These are phyloP conservation scores for Drosophila paramelanica DNA, from an alignment of 2,888 invertebrate genomes.

Conservation along the genomic window DNA sequence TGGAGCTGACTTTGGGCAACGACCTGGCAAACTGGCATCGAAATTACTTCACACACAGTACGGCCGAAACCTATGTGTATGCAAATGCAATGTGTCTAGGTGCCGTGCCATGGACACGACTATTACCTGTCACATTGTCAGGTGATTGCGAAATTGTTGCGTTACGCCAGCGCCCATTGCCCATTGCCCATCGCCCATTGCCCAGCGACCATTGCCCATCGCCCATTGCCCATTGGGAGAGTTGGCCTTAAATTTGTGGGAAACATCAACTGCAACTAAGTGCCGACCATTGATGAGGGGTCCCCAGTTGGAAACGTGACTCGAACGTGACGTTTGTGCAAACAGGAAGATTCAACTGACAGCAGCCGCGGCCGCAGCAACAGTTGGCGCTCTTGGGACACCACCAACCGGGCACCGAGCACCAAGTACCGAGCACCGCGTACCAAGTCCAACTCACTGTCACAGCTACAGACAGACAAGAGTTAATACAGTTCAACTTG, in stretches of 20 bases:
- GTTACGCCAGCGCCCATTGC: slow-evolving; percentile 68
- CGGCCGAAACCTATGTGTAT: slow-evolving; percentile 45
- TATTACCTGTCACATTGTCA: slow-evolving; percentile 83
- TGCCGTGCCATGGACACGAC: slow-evolving; percentile 71
- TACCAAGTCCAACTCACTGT: slow-evolving; percentile 46
- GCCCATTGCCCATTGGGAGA: slow-evolving; percentile 41
- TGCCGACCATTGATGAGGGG: slow-evolving; percentile 67
- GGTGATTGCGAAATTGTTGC: slow-evolving; percentile 82
- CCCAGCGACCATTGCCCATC: slow-evolving; percentile 18
- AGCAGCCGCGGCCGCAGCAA: slow-evolving; percentile 69
- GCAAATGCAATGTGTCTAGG: slow-evolving; percentile 71
- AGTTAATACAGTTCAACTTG: slow-evolving; percentile 77
- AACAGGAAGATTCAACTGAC: slow-evolving; percentile 79
- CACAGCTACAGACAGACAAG: slow-evolving; percentile 63
- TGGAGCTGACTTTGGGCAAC: not conserved
- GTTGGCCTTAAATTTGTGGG: slow-evolving; percentile 75
- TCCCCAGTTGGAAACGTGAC: slow-evolving; percentile 76
- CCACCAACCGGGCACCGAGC: slow-evolving; percentile 11
- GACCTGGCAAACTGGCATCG: slow-evolving; percentile 52
- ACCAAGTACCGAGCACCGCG: slow-evolving; percentile 12
- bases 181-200: slow-evolving; percentile 30
- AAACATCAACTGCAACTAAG: slow-evolving; percentile 75
- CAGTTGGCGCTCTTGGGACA: slow-evolving; percentile 71
- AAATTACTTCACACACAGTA: slow-evolving; percentile 58
- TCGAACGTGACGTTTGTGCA: slow-evolving; percentile 81